Percentiles rank a stretch among this genome's conserved stretches.
phyloP scores from a whole-genome alignment of 2,888 invertebrate species.

The Erebia palarica region DNA sequence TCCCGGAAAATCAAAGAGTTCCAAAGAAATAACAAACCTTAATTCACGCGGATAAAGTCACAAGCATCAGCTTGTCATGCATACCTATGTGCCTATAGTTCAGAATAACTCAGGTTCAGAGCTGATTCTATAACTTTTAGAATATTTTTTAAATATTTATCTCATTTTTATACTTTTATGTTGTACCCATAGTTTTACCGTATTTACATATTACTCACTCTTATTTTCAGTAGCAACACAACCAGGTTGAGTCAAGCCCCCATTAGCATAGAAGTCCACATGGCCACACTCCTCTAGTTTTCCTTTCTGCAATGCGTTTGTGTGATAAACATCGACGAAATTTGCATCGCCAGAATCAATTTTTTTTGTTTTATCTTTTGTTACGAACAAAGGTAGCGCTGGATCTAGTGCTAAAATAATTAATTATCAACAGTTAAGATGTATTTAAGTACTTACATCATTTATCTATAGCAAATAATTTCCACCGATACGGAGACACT shows the following conservation, averaged over 20 bases:
- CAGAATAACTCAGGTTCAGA: too few relatives aligned
- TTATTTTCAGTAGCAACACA: slow-evolving; percentile 56
- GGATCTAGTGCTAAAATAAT: slow-evolving; percentile 83
- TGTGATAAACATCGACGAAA: slow-evolving; percentile 85
- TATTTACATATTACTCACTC: slow-evolving; percentile 17
- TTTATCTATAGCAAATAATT: too few relatives aligned
- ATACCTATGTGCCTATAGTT: too few relatives aligned
- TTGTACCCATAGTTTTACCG: too few relatives aligned
- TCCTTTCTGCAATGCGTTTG: slow-evolving; percentile 82
- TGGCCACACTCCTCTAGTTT: slow-evolving; percentile 78
- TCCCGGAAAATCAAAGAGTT: too few relatives aligned
- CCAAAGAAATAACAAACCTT: too few relatives aligned
- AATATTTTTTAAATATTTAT: too few relatives aligned
- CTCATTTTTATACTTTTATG: too few relatives aligned
- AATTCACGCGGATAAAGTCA: too few relatives aligned
- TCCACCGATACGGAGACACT: too few relatives aligned
- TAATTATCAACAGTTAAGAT: background rate
- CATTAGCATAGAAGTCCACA: slow-evolving; percentile 83
- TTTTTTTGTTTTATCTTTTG: slow-evolving; percentile 66
- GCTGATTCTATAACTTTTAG: too few relatives aligned
- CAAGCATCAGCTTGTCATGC: background rate
- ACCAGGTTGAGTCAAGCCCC: slow-evolving; percentile 83
- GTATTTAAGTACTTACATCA: too few relatives aligned
- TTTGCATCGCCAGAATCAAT: slow-evolving; percentile 82
- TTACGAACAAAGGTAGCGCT: slow-evolving; percentile 84